Conservation (phyloP, 2,797 vertebrate genomes). For the Luscinia luscinia region DNA sequence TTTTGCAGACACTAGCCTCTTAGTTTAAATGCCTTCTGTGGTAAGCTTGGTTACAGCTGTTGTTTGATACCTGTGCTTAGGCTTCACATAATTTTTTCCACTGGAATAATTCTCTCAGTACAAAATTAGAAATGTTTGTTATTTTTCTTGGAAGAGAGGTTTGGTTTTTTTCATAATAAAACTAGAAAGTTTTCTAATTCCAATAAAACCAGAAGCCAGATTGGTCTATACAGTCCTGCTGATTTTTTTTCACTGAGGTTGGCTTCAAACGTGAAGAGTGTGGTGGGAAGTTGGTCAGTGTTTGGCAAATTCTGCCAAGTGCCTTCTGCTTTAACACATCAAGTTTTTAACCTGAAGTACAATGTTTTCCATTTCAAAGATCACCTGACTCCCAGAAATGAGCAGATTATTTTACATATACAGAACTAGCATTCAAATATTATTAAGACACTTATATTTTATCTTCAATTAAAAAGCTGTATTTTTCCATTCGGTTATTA, state of each 20-base stretch:
- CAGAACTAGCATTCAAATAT: neutral
- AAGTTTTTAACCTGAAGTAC: conserved; percentile 4
- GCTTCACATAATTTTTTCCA: conserved; percentile 71
- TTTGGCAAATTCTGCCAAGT: neutral
- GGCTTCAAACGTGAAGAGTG: neutral
- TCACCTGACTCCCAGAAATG: neutral
- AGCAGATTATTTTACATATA: neutral
- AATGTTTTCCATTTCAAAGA: neutral
- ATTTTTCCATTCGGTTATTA: neutral
- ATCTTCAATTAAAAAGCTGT: neutral
- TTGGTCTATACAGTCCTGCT: neutral
- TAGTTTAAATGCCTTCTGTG: conserved; percentile 31
- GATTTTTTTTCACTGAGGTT: conserved; percentile 17
- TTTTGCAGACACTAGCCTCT: conserved; percentile 57
- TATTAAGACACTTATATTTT: neutral
- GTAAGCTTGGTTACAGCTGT: conserved; percentile 56
- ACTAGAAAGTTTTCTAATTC: conserved; percentile 41
- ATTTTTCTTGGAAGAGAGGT: conserved; percentile 64
- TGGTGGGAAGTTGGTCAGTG: neutral
- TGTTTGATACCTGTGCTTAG: conserved; percentile 71
- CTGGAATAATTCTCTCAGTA: conserved; percentile 58
- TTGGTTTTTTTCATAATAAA: conserved; percentile 39
- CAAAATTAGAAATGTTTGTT: conserved; percentile 73
- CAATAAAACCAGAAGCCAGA: conserved; percentile 14
- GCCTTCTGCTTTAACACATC: neutral